Evolutionary conservation across 2,797 vertebrate species (phyloP), one percentile per base, ranked within the genome.

Genomic region (Pteronotus mesoamericanus): DNA sequence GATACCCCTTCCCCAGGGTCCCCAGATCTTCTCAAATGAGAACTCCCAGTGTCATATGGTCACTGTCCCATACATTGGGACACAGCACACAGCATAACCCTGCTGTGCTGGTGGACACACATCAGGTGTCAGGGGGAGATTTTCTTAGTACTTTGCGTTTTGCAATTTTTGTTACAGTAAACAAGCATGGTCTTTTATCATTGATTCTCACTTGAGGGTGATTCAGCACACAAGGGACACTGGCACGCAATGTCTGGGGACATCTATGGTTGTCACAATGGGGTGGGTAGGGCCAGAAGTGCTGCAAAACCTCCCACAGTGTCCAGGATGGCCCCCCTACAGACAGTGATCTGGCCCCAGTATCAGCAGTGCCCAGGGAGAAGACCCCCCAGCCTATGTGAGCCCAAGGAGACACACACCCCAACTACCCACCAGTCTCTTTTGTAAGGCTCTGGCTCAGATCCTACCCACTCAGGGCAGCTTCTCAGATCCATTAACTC

Each of bases 11-110:
- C 57, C 61, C 22, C 66, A 29, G 75, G 21, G n/a, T n/a, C n/a
- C n/a, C n/a, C n/a, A n/a, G n/a, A n/a, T 34, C 18, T 6, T 34
- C 66, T 66, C 64, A 3, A 46, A 21, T 3, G 57, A 87, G 51
- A 21, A 82, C 1, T n/a, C 66, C 66, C 9, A 16, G 26, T n/a
- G 21, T 61, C 24, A 26, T 8, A 6, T 0, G 0, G 15, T 9
- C 21, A 59, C 7, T 6, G 32, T 37, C 24, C 46, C 82, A n/a
- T n/a, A n/a, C 15, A n/a, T 2, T n/a, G n/a, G n/a, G n/a, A n/a
- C n/a, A n/a, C 34, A 79, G 34, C 18, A 19, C 32, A 34, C 10
- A 9, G 32, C 32, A 34, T 46, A 6, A 74, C 6, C 26, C 32
- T 8, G 2, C 77, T 37, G 6, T 3, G 69, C 37, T 29, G n/a